Conservation (phyloP, 92 coral and sea anemone genomes). For the Pocillopora grandis region DNA sequence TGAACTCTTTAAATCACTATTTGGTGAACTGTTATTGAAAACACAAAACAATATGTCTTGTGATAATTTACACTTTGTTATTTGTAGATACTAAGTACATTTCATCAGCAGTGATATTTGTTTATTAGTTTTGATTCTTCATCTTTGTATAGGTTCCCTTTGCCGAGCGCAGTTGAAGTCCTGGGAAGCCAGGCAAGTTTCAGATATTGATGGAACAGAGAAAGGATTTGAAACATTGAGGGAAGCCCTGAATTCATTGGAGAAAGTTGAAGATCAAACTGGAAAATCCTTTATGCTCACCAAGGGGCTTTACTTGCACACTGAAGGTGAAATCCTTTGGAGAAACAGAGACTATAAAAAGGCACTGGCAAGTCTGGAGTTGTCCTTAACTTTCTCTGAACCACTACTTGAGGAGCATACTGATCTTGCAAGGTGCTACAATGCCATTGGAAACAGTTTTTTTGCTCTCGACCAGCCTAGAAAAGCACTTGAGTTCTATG, state of each 20-base stretch:
- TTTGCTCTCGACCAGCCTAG: constrained; percentile 26
- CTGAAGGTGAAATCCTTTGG: constrained; percentile 37
- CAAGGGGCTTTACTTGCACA: constrained; percentile 31
- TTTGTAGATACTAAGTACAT: neutral
- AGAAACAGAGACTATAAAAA: constrained; percentile 2
- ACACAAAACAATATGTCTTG: too few relatives aligned
- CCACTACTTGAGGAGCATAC: constrained; percentile 21
- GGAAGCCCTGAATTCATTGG: constrained; percentile 40
- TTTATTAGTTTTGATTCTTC: neutral
- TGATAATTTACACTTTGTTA: neutral
- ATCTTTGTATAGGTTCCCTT: neutral
- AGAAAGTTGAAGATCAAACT: constrained; percentile 27
- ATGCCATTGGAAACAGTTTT: constrained; percentile 63
- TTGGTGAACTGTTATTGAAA: too few relatives aligned
- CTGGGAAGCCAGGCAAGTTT: constrained; percentile 61
- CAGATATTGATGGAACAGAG: constrained; percentile 38
- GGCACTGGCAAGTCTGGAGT: constrained; percentile 26
- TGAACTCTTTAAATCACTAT: too few relatives aligned
- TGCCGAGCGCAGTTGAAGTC: neutral
- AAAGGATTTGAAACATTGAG: constrained; percentile 38
- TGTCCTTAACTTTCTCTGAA: constrained; percentile 24
- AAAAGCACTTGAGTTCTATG: constrained; percentile 34
- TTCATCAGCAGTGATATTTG: neutral
- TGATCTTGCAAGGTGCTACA: constrained; percentile 49
- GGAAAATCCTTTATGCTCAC: constrained; percentile 14